These are phyloP conservation scores for Philonicus albiceps DNA, from an alignment of 2,888 invertebrate genomes.

Conservation along the genomic window DNA sequence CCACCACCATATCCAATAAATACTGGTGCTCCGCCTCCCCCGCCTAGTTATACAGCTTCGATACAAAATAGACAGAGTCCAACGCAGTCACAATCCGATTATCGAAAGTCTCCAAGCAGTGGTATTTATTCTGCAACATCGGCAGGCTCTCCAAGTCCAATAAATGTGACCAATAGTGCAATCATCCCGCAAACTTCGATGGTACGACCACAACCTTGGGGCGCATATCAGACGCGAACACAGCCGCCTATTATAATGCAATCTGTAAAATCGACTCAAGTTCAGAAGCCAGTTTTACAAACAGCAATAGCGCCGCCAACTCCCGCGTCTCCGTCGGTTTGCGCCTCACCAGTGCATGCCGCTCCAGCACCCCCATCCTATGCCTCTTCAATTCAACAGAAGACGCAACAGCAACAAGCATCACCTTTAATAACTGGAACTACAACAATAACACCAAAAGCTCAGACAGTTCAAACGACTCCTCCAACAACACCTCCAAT, in stretches of 20 bases:
- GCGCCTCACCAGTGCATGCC: slow-evolving; percentile 62
- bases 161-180: slow-evolving; percentile 71
- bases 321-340: slow-evolving; percentile 69
- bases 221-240: slow-evolving; percentile 83
- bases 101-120: slow-evolving; percentile 85
- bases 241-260: slow-evolving; percentile 97
- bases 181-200: slow-evolving; percentile 70
- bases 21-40: slow-evolving; percentile 67
- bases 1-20: slow-evolving; percentile 74
- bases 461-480: slow-evolving; percentile 63
- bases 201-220: slow-evolving; percentile 85
- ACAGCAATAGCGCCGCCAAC: slow-evolving; percentile 93
- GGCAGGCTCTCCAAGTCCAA: slow-evolving; percentile 84
- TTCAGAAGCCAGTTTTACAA: slow-evolving; percentile 92
- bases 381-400: slow-evolving; percentile 81
- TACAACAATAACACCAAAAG: slow-evolving; percentile 65
- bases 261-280: slow-evolving; percentile 94
- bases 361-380: slow-evolving; percentile 80
- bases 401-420: slow-evolving; percentile 66
- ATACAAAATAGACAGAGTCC: slow-evolving; percentile 89
- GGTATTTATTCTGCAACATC: slow-evolving; percentile 87
- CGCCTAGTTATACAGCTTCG: slow-evolving; percentile 84
- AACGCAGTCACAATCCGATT: slow-evolving; percentile 78
- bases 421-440: slow-evolving; percentile 64
- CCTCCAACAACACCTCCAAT: slow-evolving; percentile 67